Conservation (phyloP, 2,113 vertebrate genomes). For the Amblyornis subalaris region DNA sequence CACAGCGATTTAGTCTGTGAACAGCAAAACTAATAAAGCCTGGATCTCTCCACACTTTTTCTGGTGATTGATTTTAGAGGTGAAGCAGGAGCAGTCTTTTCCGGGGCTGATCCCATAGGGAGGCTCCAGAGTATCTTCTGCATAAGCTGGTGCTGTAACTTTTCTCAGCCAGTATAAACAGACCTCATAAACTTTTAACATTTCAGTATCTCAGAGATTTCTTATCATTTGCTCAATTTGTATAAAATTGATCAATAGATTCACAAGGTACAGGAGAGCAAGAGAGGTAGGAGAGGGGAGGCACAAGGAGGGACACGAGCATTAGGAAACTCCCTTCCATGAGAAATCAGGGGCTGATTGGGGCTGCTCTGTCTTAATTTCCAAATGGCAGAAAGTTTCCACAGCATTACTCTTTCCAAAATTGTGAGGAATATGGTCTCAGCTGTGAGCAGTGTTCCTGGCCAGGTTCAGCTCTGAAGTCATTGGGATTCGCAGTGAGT, state of each 20-base stretch:
- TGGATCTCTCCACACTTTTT: neutral
- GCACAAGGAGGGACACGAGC: neutral
- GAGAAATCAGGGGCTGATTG: neutral
- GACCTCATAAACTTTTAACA: neutral
- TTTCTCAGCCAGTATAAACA: neutral
- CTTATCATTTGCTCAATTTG: neutral
- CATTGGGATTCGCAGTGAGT: neutral
- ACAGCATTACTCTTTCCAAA: neutral
- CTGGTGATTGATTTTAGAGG: neutral
- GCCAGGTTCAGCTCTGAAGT: neutral
- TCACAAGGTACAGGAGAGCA: neutral
- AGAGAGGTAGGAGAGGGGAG: neutral
- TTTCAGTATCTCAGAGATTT: neutral
- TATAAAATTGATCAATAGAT: neutral
- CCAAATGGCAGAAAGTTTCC: neutral
- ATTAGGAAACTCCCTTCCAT: neutral
- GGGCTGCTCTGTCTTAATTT: neutral
- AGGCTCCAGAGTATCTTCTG: neutral
- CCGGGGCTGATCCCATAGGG: neutral
- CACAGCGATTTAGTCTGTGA: neutral
- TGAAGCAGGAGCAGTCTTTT: neutral
- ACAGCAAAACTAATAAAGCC: neutral
- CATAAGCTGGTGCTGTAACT: fast-evolving
- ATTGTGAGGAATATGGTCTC: neutral
- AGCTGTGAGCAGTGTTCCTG: neutral